A percentile compares a stretch with the other conserved stretches of the same genome.
These are phyloP conservation scores for Mellilla xanthometata DNA, from an alignment of 2,888 invertebrate species.

Conservation along the genomic window DNA sequence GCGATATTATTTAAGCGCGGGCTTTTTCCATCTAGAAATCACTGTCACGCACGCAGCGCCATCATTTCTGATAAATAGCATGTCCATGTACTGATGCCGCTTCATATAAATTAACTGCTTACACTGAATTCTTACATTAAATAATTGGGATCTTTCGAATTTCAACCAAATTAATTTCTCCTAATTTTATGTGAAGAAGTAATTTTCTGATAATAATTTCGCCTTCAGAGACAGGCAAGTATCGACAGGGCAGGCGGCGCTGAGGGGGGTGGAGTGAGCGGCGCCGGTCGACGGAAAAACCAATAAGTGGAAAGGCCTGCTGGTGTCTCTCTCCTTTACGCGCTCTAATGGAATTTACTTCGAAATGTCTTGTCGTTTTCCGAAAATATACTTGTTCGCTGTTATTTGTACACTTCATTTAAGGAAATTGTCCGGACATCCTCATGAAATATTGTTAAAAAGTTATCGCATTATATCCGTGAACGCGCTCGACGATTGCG, in stretches of 20 bases:
- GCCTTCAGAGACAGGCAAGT: conserved; percentile 31
- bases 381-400: conserved; percentile 33
- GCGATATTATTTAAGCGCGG: conserved; percentile 51
- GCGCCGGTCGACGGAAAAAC: conserved; percentile 47
- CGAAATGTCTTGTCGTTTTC: conserved; percentile 39
- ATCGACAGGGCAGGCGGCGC: conserved; percentile 31
- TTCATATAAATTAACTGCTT: conserved; percentile 32
- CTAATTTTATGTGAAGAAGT: conserved; percentile 11
- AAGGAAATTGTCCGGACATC: conserved; percentile 7
- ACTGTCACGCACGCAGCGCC: conserved; percentile 40
- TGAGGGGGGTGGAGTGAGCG: conserved; percentile 28
- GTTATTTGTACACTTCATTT: conserved; percentile 24
- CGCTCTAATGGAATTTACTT: conserved; percentile 58
- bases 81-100: conserved; percentile 37
- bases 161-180: conserved; percentile 2
- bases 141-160: conserved; percentile 23
- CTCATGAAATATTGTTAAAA: conserved; percentile 5
- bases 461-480: neutral
- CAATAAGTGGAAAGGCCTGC: conserved; percentile 55
- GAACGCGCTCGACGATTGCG: neutral
- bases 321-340: conserved; percentile 41
- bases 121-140: conserved; percentile 34
- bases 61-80: conserved; percentile 49
- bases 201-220: conserved; percentile 34
- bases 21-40: conserved; percentile 51